Percentiles rank a stretch among this genome's conserved stretches.
These are phyloP conservation scores for Butorides virescens DNA, from an alignment of 2,113 vertebrate genomes.

Conservation along the genomic window DNA sequence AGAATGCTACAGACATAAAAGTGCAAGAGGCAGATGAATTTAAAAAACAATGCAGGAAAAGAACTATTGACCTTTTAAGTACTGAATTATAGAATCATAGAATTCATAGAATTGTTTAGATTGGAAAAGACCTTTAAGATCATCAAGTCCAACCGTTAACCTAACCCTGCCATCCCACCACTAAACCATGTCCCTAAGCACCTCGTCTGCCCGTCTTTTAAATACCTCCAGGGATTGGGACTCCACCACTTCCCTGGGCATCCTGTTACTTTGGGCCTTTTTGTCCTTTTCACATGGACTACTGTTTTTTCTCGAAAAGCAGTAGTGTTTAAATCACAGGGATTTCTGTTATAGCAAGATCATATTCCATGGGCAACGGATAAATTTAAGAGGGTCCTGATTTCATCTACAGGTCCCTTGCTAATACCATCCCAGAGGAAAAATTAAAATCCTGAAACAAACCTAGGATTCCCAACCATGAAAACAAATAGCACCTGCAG, in stretches of 20 bases:
- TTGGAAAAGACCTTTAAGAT: no score
- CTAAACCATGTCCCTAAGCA: no score
- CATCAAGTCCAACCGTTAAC: no score
- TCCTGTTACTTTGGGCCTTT: background rate
- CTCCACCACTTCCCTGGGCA: no score
- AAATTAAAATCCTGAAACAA: background rate
- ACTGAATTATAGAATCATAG: background rate
- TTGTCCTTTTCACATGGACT: background rate
- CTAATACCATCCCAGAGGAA: background rate
- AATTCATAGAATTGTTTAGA: no score
- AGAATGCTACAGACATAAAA: background rate
- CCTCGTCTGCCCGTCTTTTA: no score
- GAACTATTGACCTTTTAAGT: background rate
- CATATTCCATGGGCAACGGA: background rate
- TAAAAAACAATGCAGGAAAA: background rate
- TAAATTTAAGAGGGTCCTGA: background rate
- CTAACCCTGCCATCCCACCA: no score
- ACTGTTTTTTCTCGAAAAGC: background rate
- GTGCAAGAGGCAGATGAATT: background rate
- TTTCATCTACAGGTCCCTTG: background rate
- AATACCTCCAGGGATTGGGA: no score
- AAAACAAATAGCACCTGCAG: background rate
- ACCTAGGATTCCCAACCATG: background rate
- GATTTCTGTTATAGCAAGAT: background rate
- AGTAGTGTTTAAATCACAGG: background rate